Evolutionary conservation across 2,113 vertebrate species (phyloP).

Genomic region (Miniopterus natalensis): DNA sequence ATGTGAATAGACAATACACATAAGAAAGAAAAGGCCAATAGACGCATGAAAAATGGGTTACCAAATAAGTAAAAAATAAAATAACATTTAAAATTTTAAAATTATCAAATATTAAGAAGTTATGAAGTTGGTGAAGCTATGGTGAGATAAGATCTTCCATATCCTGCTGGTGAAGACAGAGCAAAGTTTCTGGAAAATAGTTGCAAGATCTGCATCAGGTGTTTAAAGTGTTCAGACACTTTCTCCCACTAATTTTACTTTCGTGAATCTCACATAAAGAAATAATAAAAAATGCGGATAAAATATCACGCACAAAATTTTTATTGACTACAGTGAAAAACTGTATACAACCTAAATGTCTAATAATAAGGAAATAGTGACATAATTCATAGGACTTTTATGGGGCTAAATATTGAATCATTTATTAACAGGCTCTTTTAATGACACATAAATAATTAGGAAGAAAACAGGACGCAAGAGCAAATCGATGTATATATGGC

Average conservation of each 20-base stretch:
- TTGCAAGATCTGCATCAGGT: neutral
- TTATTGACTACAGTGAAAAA: slow-evolving; percentile 1
- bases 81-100: neutral
- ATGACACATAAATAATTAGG: neutral
- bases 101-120: slow-evolving; percentile 22
- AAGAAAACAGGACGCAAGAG: neutral
- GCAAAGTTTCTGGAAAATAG: neutral
- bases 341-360: neutral
- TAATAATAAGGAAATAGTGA: neutral
- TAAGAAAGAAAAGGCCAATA: neutral
- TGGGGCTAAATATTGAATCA: neutral
- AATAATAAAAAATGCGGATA: neutral
- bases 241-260: neutral
- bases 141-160: neutral
- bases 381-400: neutral
- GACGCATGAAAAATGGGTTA: neutral
- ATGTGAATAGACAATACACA: neutral
- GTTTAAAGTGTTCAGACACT: neutral
- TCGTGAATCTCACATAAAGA: slow-evolving; percentile 23
- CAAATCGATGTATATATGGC: neutral
- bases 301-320: neutral
- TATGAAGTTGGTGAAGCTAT: neutral
- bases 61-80: slow-evolving; percentile 6
- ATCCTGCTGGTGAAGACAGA: neutral
- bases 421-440: neutral